These are phyloP conservation scores for Halcyon badia DNA, from an alignment of 2,797 vertebrate species.

Conservation along the genomic window DNA sequence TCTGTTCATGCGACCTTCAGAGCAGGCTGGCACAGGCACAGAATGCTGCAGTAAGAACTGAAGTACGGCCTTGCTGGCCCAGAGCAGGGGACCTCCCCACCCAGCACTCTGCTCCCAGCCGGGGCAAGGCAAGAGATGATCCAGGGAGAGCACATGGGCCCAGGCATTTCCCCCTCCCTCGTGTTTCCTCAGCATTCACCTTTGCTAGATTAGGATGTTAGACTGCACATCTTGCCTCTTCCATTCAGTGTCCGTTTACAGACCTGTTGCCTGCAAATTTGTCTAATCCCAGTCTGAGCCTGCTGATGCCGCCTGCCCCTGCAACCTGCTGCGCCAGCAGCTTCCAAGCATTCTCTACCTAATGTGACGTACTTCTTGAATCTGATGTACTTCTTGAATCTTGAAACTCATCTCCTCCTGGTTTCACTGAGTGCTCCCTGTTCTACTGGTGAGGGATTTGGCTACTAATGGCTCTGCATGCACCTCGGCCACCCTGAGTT, in stretches of 20 bases:
- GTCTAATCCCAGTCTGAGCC: background rate
- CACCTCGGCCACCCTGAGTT: background rate
- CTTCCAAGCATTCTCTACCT: background rate
- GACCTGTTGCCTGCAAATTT: background rate
- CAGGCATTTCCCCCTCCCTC: background rate
- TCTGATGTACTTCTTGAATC: background rate
- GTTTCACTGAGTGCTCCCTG: background rate
- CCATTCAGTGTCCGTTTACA: background rate
- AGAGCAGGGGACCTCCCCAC: background rate
- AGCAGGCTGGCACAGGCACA: background rate
- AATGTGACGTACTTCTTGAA: background rate
- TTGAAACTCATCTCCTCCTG: background rate
- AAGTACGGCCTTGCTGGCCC: background rate
- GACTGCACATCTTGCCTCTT: background rate
- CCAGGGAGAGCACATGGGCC: background rate
- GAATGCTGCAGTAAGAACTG: background rate
- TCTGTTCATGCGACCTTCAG: slow-evolving; percentile 37
- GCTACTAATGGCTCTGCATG: background rate
- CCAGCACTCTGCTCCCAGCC: background rate
- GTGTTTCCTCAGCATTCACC: background rate
- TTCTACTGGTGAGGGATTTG: background rate
- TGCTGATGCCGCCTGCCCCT: background rate
- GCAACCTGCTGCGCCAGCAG: background rate
- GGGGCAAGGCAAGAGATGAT: background rate
- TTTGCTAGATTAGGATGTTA: background rate